Evolutionary conservation across 2,113 vertebrate genomes (phyloP), one percentile per base, ranked within the genome.

Genomic region (Desmodus rotundus): DNA sequence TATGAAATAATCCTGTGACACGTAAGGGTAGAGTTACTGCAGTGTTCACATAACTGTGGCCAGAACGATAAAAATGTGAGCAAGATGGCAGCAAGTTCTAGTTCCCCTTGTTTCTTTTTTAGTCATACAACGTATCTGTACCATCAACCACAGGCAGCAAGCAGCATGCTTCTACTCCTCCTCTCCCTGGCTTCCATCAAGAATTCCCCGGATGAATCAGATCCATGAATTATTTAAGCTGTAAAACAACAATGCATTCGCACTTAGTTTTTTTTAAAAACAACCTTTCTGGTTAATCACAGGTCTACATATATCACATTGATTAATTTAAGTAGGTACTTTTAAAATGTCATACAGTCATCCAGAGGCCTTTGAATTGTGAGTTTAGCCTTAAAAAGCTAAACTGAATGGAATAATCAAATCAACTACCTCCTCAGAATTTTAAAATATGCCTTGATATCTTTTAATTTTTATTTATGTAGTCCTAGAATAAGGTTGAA

Each of bases 331-430:
- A 68, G 70, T 88, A 72, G 12, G 11, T 91, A 38, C 22, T 85
- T 94, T 96, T 67, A 54, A 72, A 93, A 65, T 77, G 58, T 90
- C 65, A 31, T 33, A 15, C 5, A 85, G 77, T 77, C 41, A 96
- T 13, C 11, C 45, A 95, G 7, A 41, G 31, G 36, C 16, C 14
- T 89, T 87, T 80, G 68, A 87, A 82, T 95, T 54, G 91, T 31
- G 33, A 95, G 36, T 8, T 61, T 67, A 72, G 77, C 1, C 56
- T 95, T 96, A 33, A 92, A 92, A 87, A 92, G 7, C 52, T 52
- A 91, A 67, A 52, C 31, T 22, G 86, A 47, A 76, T 78, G 13
- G 24, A 77, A 65, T 74, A 76, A 86, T 52, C 47, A 65, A 81
- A 63, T 41, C 52, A 96, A 52, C 2, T 3, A 67, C 11, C 2